Evolutionary conservation across 2,888 invertebrate species (phyloP), one percentile per base, ranked within the genome.

Genomic region (Cosmorhoe ocellata): DNA sequence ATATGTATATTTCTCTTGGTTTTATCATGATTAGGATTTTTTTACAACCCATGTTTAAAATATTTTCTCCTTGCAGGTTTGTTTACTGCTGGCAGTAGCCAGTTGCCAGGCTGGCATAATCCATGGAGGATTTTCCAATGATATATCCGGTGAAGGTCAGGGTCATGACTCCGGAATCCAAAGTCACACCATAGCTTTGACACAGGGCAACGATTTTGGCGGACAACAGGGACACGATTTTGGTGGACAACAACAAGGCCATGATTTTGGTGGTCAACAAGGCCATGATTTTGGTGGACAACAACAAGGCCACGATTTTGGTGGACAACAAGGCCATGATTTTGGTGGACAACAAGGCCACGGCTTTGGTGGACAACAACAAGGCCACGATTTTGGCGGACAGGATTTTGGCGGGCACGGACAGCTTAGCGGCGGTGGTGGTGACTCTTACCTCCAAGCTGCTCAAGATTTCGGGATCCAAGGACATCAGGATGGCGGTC

Each of bases 41-140:
- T 18, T n/a, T n/a, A n/a, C n/a, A 18, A 18, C 18, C 18, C 18
- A 4, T 24, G 24, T 24, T 24, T 24, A 24, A 24, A 32, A 5
- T 5, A 8, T 10, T 7, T 42, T 34, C 13, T 14, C 7, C 52
- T 52, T 41, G 42, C 78, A 90, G 90, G 75, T 88, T 56, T 87
- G 82, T 81, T 69, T 88, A 67, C 67, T 90, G 62, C 69, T 89
- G 77, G 87, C 82, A 71, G 82, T 83, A 66, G 88, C 86, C 71
- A 71, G 76, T 55, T 81, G 87, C 80, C 79, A 78, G 69, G 90
- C 88, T 62, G 82, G 87, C 40, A 71, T 65, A 42, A 67, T 74
- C 51, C n/a, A n/a, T n/a, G 67, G 68, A 22, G 71, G 72, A 27
- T 76, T 71, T 56, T 70, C 77, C 51, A 71, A 76, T 55, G 74